These are phyloP conservation scores for Eufriesea mexicana DNA, from an alignment of 1,140 invertebrate genomes.

Conservation along the genomic window DNA sequence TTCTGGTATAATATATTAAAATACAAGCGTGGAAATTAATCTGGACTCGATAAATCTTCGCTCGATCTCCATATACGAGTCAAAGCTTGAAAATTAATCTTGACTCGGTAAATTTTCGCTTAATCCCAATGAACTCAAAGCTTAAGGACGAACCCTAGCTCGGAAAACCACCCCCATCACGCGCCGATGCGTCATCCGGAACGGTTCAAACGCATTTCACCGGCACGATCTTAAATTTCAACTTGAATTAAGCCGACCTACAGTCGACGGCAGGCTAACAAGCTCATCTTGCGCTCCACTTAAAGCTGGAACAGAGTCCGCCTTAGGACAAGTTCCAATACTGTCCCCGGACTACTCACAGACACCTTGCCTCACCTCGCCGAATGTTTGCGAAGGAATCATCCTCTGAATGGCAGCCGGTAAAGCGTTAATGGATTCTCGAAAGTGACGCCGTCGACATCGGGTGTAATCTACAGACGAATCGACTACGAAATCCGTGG, in stretches of 20 bases:
- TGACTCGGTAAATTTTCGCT: too few species aligned
- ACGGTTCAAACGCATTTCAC: background rate
- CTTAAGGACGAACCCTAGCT: too few species aligned
- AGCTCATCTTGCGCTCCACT: conserved; percentile 8
- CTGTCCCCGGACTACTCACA: background rate
- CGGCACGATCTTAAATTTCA: background rate
- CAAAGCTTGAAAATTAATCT: too few species aligned
- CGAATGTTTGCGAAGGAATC: conserved; percentile 44
- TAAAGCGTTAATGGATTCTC: conserved; percentile 53
- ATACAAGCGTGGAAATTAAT: too few species aligned
- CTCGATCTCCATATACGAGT: too few species aligned
- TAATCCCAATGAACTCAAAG: too few species aligned
- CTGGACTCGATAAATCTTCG: too few species aligned
- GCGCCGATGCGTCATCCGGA: background rate
- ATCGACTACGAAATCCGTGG: conserved; percentile 31
- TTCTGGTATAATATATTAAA: too few species aligned
- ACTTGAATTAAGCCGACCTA: background rate
- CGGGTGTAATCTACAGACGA: conserved; percentile 8
- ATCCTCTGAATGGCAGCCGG: conserved; percentile 10
- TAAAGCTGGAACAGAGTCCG: background rate
- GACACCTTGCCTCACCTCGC: background rate
- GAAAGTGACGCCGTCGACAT: background rate
- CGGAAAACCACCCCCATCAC: background rate
- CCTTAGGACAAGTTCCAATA: background rate
- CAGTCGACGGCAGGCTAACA: background rate